Base-by-base conservation (phyloP, 2,113 vertebrate species). In the Odontesthes bonariensis region DNA sequence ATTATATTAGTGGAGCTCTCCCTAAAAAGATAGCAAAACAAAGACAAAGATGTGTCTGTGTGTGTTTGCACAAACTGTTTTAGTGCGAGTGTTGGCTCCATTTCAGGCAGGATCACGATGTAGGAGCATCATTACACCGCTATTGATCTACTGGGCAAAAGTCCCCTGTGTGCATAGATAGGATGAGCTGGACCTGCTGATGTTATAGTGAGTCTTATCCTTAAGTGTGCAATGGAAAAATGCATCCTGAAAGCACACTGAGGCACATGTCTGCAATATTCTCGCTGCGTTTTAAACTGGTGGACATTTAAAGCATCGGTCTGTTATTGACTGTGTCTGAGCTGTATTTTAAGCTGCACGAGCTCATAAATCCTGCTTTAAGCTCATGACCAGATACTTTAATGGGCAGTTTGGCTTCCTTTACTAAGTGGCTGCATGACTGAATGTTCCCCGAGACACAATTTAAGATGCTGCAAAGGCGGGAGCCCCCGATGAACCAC, bases 131-230 rank as follows among this genome's bases (percentile, higher is more conserved):
- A 75, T 75, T 78, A 59, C 49, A 61, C 65, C 1, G 62, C 51
- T 66, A 83, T 88, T 73, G 79, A 89, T 88, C 75, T 83, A 64
- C 60, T 23, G 59, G 65, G 52, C 44, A 64, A 46, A 52, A 54
- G 47, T n/a, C 23, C 55, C 17, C 42, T 38, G 27, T 61, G 58
- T 56, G 42, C 61, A 53, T 2, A 40, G 51, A 71, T 59, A n/a
- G 4, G 6, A 19, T 33, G 77, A 55, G 53, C 13, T 32, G 42
- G 62, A 56, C 53, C 42, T 57, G 61, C 69, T 53, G 44, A 27
- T 64, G 57, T 55, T 71, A 52, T 35, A 40, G 17, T 5, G 54
- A 72, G 63, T 63, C 52, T 44, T 46, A 68, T 46, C 52, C 46
- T 57, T 61, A 27, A 42, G 23, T 27, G 55, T 60, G 38, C 33